phyloP scores from a whole-genome alignment of 2,888 invertebrate species.

The Eupithecia subumbrata region DNA sequence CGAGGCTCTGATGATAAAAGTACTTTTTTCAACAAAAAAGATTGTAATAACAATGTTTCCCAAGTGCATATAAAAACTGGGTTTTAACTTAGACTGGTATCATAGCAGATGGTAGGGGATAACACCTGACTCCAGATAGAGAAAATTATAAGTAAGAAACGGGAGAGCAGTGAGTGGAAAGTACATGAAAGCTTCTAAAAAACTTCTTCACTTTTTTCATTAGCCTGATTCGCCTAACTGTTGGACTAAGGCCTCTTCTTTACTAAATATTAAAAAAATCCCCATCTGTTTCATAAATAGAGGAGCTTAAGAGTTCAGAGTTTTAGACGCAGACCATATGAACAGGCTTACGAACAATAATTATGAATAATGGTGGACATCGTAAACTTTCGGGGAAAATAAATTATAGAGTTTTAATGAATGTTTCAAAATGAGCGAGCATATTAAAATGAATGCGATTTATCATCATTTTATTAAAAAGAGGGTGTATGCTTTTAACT shows the following conservation, averaged over 20 bases:
- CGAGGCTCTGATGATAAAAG: too few species aligned
- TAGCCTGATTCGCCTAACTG: too few species aligned
- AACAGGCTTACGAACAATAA: conserved; percentile 1
- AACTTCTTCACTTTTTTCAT: too few species aligned
- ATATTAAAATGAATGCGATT: not conserved
- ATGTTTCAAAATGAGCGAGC: conserved; percentile 8
- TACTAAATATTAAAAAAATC: not conserved
- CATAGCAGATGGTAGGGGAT: too few species aligned
- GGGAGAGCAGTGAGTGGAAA: not conserved
- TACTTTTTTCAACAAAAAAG: too few species aligned
- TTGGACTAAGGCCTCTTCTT: not conserved
- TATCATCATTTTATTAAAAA: conserved; percentile 4
- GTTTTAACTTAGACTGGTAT: too few species aligned
- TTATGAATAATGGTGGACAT: conserved; percentile 21
- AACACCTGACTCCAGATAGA: not conserved
- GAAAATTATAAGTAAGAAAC: not conserved
- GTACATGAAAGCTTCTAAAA: not conserved
- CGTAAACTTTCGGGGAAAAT: conserved; percentile 16
- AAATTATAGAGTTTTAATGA: conserved; percentile 28
- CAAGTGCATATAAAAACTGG: too few species aligned
- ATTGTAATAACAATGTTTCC: too few species aligned
- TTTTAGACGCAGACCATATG: not conserved
- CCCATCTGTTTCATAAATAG: not conserved
- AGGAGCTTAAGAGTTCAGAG: not conserved
- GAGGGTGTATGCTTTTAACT: not conserved